A percentile compares a stretch with the other conserved stretches of the same genome.
These are phyloP conservation scores for Pogonus chalceus DNA, from an alignment of 1,140 invertebrate genomes.

Conservation along the genomic window DNA sequence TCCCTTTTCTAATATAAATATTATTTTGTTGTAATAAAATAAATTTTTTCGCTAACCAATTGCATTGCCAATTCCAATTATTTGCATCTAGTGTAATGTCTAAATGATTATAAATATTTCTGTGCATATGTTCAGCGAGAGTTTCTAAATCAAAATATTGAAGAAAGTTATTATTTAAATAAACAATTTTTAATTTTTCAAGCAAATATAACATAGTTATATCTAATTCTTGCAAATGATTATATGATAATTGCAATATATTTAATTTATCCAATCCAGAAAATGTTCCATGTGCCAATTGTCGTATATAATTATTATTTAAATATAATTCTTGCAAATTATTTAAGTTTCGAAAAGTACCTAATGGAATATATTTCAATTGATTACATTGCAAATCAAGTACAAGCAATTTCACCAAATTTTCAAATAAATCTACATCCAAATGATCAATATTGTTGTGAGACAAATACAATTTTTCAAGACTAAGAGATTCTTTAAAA, in stretches of 20 bases:
- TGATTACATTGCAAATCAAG: slow-evolving; percentile 8
- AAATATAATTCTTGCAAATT: slow-evolving; percentile 7
- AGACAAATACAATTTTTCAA: too few species aligned
- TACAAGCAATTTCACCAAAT: too few species aligned
- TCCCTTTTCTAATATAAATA: too few species aligned
- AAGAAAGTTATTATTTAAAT: neutral
- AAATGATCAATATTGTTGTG: too few species aligned
- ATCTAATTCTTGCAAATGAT: too few species aligned
- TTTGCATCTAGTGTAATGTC: too few species aligned
- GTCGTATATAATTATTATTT: neutral
- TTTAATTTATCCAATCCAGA: slow-evolving; percentile 3
- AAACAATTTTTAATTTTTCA: neutral
- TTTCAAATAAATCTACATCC: too few species aligned
- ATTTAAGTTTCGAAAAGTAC: slow-evolving; percentile 6
- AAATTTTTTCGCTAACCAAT: too few species aligned
- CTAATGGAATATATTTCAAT: slow-evolving; percentile 4
- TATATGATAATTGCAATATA: slow-evolving; percentile 9
- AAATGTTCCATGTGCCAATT: slow-evolving; percentile 2
- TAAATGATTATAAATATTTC: neutral
- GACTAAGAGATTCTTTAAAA: too few species aligned
- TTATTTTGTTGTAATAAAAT: too few species aligned
- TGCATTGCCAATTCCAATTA: too few species aligned
- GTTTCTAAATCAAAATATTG: slow-evolving; percentile 1
- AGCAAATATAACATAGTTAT: slow-evolving; percentile 8
- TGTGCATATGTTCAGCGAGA: neutral